These are phyloP conservation scores for Dermolepida albohirtum DNA, from an alignment of 2,888 invertebrate species.

Conservation along the genomic window DNA sequence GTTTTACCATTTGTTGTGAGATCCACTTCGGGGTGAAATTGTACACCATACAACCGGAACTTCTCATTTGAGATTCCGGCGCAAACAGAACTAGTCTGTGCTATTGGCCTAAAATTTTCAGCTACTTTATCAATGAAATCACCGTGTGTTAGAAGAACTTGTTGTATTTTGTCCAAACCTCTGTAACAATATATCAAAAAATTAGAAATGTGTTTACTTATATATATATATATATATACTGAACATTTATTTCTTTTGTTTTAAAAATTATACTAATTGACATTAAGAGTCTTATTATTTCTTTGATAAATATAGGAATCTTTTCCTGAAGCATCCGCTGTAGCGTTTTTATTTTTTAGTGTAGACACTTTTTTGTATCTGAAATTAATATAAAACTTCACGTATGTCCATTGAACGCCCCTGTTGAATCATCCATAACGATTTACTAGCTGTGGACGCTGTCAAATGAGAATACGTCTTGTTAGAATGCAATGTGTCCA, in stretches of 20 bases:
- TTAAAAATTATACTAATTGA: too few relatives aligned
- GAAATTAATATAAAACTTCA: conserved; percentile 35
- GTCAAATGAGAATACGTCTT: conserved; percentile 49
- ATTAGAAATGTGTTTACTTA: too few relatives aligned
- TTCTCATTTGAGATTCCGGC: conserved; percentile 94
- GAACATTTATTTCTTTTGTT: too few relatives aligned
- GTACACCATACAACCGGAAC: conserved; percentile 92
- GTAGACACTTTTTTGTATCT: conserved; percentile 8
- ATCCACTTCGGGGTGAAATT: conserved; percentile 99
- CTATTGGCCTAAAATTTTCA: conserved; percentile 87
- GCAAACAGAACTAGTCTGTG: conserved; percentile 84
- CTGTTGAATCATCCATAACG: conserved; percentile 50
- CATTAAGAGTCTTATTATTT: too few relatives aligned
- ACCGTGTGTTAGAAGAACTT: conserved; percentile 95
- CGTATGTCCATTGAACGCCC: conserved; percentile 33
- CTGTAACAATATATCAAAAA: conserved; percentile 66
- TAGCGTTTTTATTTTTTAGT: not conserved
- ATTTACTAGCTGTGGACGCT: conserved; percentile 49
- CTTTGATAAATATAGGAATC: too few relatives aligned
- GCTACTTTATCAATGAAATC: conserved; percentile 95
- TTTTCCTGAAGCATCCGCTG: too few relatives aligned
- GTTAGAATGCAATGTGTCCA: conserved; percentile 37
- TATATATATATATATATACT: too few relatives aligned
- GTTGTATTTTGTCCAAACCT: conserved; percentile 86
- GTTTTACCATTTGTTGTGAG: conserved; percentile 90